Evolutionary conservation across 2,797 vertebrate genomes (phyloP), one percentile per base, ranked within the genome.

Genomic region (Halcyon leucocephala): DNA sequence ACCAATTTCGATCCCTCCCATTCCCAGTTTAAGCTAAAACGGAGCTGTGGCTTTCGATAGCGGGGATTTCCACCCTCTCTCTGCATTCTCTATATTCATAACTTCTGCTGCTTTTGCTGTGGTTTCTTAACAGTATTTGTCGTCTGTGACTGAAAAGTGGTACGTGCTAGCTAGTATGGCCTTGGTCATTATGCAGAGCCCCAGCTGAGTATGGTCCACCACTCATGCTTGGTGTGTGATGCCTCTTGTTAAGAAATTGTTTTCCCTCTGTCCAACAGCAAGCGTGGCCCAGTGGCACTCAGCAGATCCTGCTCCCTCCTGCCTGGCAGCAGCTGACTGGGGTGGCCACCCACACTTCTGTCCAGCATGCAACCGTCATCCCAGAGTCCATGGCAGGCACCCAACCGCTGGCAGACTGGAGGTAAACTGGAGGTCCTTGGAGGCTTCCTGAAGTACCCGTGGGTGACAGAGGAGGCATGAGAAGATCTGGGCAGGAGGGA

Each of bases 281-380:
- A 99, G 98, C 99, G 42, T 99, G 99, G 99, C 99, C 99, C 72
- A 99, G 99, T 25, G 99, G 99, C 90, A 99, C 99, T 83, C 99
- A 99, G 97, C 99, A 99, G 98, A 99, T 99, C 97, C 98, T 99
- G 57, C 98, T 99, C 69, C 99, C 99, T 90, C 99, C 99, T 0
- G 99, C 99, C 15, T 99, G 99, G 99, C 99, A 99, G 98, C 99
- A 99, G 98, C 98, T 99, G 97, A 99, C 99, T 6, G 98, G 98
- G 5, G 98, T 98, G 84, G 98, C 98, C 71, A 97, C 98, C 49
- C 99, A 99, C 98, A 99, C 99, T 37, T 99, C 99, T 33, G 99
- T 99, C 95, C 99, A 99, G 97, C 99, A 99, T 0, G 98, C 99
- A 0, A 97, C 99, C 1, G 99, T 99, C 98, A 99, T 99, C 97